Conservation (phyloP, 2,888 invertebrate species). For the Phoenoteleia sp. region DNA sequence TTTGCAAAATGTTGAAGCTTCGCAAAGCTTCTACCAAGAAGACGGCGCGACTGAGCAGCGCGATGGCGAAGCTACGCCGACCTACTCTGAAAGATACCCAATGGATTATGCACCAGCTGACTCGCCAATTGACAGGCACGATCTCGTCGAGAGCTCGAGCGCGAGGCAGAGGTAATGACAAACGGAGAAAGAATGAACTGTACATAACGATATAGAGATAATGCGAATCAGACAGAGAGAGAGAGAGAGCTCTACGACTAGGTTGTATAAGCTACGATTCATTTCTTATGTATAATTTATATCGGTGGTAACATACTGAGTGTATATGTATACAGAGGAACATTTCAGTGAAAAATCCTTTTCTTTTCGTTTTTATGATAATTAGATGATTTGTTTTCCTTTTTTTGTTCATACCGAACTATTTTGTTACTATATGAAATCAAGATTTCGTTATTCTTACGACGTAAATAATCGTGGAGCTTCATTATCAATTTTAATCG, state of each 20-base stretch:
- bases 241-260: conserved; percentile 78
- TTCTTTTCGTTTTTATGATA: neutral
- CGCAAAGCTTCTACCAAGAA: conserved; percentile 84
- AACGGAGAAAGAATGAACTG: conserved; percentile 50
- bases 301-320: conserved; percentile 74
- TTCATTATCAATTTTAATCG: too few species aligned
- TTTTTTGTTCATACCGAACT: neutral
- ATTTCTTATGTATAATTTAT: conserved; percentile 83
- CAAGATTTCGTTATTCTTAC: neutral
- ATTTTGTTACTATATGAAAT: neutral
- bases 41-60: conserved; percentile 77
- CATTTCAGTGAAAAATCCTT: neutral
- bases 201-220: conserved; percentile 81
- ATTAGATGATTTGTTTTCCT: neutral
- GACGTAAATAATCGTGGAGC: neutral
- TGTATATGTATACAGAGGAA: conserved; percentile 71
- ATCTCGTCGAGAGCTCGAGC: conserved; percentile 85
- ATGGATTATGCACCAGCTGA: conserved; percentile 83
- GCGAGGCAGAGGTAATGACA: conserved; percentile 83
- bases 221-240: conserved; percentile 35
- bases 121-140: conserved; percentile 85
- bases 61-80: conserved; percentile 84
- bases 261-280: conserved; percentile 79
- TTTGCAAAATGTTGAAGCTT: conserved; percentile 82
- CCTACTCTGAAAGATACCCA: conserved; percentile 82